Conservation (phyloP, 2,888 invertebrate species). For the Clitarchus hookeri region DNA sequence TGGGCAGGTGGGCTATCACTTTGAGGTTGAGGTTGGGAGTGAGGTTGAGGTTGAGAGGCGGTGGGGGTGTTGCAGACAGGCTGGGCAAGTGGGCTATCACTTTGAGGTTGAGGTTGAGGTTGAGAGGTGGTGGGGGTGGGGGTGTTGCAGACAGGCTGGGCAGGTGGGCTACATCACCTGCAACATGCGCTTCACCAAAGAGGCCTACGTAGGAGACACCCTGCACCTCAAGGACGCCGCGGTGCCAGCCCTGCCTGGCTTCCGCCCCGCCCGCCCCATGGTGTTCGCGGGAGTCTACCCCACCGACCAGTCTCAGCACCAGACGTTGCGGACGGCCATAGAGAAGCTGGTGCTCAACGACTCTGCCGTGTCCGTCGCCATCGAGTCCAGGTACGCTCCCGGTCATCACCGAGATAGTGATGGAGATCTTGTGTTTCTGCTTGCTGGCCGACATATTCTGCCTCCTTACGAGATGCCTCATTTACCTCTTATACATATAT, state of each 20-base stretch:
- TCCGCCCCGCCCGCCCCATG: conserved; percentile 74
- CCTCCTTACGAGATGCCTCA: too few species aligned
- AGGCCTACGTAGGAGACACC: conserved; percentile 80
- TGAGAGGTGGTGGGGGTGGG: neutral
- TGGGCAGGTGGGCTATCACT: conserved; percentile 96
- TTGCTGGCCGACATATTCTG: too few species aligned
- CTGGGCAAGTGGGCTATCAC: conserved; percentile 85
- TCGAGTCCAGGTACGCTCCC: conserved; percentile 74
- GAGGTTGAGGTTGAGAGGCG: conserved; percentile 27
- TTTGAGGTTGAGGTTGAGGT: conserved; percentile 28
- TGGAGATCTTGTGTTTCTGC: too few species aligned
- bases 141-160: conserved; percentile 70
- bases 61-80: conserved; percentile 58
- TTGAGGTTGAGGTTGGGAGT: too few species aligned
- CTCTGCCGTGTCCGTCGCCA: conserved; percentile 80
- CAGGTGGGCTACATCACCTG: conserved; percentile 91
- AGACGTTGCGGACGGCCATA: conserved; percentile 75
- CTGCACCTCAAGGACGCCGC: conserved; percentile 60
- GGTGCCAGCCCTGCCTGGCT: conserved; percentile 64
- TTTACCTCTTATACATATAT: too few species aligned
- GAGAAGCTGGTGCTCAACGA: conserved; percentile 94
- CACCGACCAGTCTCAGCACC: conserved; percentile 83
- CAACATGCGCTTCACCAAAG: conserved; percentile 74
- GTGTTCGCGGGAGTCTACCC: conserved; percentile 92
- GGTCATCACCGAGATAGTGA: neutral